Conservation (phyloP, 1,140 invertebrate species). For the Littorina saxatilis region DNA sequence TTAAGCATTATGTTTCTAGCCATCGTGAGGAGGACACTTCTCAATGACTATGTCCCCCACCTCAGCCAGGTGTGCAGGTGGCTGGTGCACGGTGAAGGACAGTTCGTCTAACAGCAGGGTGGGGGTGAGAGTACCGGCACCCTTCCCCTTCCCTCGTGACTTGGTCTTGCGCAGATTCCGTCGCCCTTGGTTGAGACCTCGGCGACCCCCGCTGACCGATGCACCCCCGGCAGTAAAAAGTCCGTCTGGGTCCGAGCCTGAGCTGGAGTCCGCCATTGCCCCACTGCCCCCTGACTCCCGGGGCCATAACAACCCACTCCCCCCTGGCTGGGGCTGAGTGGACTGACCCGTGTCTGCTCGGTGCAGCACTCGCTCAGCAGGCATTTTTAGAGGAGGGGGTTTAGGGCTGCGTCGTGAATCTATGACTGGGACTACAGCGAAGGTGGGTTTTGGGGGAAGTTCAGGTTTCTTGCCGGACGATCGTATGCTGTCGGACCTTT, state of each 20-base stretch:
- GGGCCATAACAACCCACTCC: background rate
- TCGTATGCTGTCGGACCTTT: slow-evolving; percentile 35
- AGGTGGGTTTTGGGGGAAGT: slow-evolving; percentile 51
- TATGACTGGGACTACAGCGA: slow-evolving; percentile 40
- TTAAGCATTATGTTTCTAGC: background rate
- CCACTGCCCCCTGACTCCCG: slow-evolving; percentile 34
- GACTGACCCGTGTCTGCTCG: slow-evolving; percentile 38
- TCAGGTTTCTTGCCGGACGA: slow-evolving; percentile 40
- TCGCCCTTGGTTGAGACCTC: slow-evolving; percentile 48
- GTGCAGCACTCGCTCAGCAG: slow-evolving; percentile 40
- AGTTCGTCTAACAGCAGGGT: slow-evolving; percentile 43
- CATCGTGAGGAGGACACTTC: slow-evolving; percentile 17
- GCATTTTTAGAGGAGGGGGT: slow-evolving; percentile 34
- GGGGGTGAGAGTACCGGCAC: slow-evolving; percentile 59
- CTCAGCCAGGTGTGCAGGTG: background rate
- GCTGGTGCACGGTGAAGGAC: slow-evolving; percentile 23
- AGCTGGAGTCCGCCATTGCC: slow-evolving; percentile 62
- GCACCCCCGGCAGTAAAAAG: slow-evolving; percentile 36
- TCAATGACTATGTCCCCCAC: slow-evolving; percentile 8
- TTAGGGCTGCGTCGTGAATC: slow-evolving; percentile 44
- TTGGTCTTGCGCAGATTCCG: slow-evolving; percentile 70
- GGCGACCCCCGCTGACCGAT: slow-evolving; percentile 50
- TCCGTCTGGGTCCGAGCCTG: slow-evolving; percentile 69
- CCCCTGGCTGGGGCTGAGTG: background rate
- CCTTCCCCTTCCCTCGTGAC: slow-evolving; percentile 72